These are phyloP conservation scores for Aphodius sticticus DNA, from an alignment of 2,888 invertebrate genomes.

Conservation along the genomic window DNA sequence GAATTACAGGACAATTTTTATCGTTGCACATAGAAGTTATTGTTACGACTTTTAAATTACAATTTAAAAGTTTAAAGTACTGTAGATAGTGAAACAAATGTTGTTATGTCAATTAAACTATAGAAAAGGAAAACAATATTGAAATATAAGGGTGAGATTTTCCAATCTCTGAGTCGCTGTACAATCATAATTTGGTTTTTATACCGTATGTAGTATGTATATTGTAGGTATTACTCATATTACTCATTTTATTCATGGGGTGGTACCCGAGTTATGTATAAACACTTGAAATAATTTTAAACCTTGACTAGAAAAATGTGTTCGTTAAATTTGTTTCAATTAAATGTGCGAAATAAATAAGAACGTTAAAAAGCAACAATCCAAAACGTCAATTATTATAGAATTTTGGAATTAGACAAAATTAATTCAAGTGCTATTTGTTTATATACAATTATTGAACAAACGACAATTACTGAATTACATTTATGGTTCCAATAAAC, in stretches of 20 bases:
- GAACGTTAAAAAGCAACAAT: slow-evolving; percentile 12
- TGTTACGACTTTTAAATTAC: slow-evolving; percentile 9
- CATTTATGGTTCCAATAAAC: slow-evolving; percentile 8
- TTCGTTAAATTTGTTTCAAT: background rate
- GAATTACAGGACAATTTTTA: slow-evolving; percentile 4
- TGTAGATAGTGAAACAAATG: slow-evolving; percentile 5
- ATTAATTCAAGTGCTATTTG: slow-evolving; percentile 13
- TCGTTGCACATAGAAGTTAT: slow-evolving; percentile 8
- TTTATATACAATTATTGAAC: slow-evolving; percentile 14
- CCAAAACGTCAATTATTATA: slow-evolving; percentile 21
- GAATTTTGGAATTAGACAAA: slow-evolving; percentile 12
- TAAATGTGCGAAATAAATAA: slow-evolving; percentile 7
- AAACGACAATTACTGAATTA: slow-evolving; percentile 10
- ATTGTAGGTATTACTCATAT: slow-evolving; percentile 12
- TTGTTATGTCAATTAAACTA: slow-evolving; percentile 20
- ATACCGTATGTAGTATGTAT: background rate
- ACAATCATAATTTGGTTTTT: slow-evolving; percentile 16
- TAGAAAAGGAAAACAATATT: slow-evolving; percentile 4
- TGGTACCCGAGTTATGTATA: background rate
- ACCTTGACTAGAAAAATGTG: background rate
- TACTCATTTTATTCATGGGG: background rate
- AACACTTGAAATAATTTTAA: slow-evolving; percentile 6
- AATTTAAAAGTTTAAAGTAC: background rate
- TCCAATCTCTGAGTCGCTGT: slow-evolving; percentile 6
- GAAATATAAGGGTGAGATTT: background rate